These are phyloP conservation scores for Dolomedes plantarius DNA, from an alignment of 2,888 invertebrate genomes.

Conservation along the genomic window DNA sequence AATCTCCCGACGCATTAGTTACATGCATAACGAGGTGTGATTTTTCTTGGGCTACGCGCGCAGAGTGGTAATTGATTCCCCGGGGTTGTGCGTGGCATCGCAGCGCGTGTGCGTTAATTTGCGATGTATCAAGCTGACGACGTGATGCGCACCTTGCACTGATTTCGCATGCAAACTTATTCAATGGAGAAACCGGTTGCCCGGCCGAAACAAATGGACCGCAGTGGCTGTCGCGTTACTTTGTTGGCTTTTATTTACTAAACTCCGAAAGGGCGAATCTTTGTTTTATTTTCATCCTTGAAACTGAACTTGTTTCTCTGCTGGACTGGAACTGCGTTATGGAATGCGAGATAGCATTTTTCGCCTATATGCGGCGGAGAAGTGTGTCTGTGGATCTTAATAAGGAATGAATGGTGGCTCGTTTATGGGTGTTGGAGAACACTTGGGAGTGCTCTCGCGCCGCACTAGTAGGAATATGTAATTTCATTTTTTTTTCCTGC, in stretches of 20 bases:
- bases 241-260: constrained; percentile 9
- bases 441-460: too few species aligned
- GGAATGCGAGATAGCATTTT: neutral
- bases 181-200: neutral
- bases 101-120: neutral
- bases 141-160: constrained; percentile 7
- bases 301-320: constrained; percentile 9
- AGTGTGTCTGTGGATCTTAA: neutral
- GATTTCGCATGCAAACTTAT: constrained; percentile 1
- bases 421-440: too few species aligned
- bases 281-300: constrained; percentile 9
- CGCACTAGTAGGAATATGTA: too few species aligned
- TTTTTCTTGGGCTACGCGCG: too few species aligned
- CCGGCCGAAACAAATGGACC: neutral
- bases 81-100: neutral
- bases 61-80: neutral
- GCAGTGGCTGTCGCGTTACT: constrained; percentile 1
- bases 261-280: neutral
- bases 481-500: too few species aligned
- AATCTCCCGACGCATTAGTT: too few species aligned
- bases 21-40: too few species aligned
- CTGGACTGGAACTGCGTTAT: neutral
- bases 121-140: neutral
- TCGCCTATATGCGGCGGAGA: neutral
- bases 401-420: neutral